Percentiles rank a stretch among this genome's conserved stretches.
These are phyloP conservation scores for Mesaphorura yosii DNA, from an alignment of 1,140 invertebrate genomes.

Conservation along the genomic window DNA sequence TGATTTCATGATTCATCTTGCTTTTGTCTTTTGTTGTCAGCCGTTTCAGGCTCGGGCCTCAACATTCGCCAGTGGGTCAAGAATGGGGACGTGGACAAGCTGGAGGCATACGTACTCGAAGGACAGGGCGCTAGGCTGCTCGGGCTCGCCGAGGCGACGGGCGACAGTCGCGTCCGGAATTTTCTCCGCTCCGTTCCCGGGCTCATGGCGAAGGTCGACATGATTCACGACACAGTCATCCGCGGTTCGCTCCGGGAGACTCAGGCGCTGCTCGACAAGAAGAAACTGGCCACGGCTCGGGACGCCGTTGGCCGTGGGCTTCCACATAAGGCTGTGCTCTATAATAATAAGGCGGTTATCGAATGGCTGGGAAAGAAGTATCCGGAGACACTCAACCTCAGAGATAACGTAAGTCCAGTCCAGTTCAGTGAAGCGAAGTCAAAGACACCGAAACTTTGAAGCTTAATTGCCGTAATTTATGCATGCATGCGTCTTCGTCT, in stretches of 20 bases:
- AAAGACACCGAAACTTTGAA: neutral
- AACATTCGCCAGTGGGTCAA: conserved; percentile 28
- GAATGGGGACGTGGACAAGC: conserved; percentile 55
- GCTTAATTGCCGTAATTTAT: neutral
- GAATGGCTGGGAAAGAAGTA: conserved; percentile 61
- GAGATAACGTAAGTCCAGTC: conserved; percentile 54
- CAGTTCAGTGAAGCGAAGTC: neutral
- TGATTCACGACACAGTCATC: conserved; percentile 50
- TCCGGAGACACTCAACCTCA: conserved; percentile 56
- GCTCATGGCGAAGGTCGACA: conserved; percentile 48
- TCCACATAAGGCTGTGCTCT: conserved; percentile 65
- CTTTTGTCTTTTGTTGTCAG: conserved; percentile 10
- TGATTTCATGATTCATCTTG: neutral
- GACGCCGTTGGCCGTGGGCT: conserved; percentile 61
- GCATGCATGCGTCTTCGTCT: neutral
- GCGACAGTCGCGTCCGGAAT: conserved; percentile 37
- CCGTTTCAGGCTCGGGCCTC: conserved; percentile 23
- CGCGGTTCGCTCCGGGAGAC: conserved; percentile 52
- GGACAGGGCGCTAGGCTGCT: conserved; percentile 61
- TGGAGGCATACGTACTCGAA: conserved; percentile 63
- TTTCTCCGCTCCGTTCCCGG: conserved; percentile 52
- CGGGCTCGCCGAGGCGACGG: conserved; percentile 34
- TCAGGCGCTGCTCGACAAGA: conserved; percentile 48
- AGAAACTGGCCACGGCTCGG: conserved; percentile 52
- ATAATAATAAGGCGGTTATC: conserved; percentile 58